Evolutionary conservation across 2,113 vertebrate genomes (phyloP), one percentile per base, ranked within the genome.

Genomic region (Glaucidium brasilianum): DNA sequence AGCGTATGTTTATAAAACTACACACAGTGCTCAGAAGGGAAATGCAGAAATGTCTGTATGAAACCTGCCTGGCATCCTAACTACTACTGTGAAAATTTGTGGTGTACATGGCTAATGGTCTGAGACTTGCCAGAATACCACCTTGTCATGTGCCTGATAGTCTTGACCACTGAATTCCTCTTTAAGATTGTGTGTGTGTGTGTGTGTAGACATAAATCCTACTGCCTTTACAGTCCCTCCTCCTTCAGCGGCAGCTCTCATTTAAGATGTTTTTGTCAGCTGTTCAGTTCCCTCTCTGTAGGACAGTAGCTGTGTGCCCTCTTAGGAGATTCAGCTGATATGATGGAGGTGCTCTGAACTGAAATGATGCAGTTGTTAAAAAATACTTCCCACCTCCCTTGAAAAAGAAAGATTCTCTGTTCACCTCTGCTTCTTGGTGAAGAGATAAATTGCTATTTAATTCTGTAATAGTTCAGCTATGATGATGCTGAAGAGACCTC

Each of bases 1-100:
- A 90, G 77, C 41, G 2, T 82, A 8, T 91, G 82, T 94, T 97
- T 94, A 37, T 97, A 79, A 75, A 97, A 87, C 79, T 87, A 20
- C 60, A 29, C 45, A 60, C 69, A 87, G 73, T 91, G 90, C 62
- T 92, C 77, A 82, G 85, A 92, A 93, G 52, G 73, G 84, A 94
- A 93, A 66, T 90, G 82, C 75, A 60, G 58, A 79, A 89, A 52
- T 82, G 66, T 79, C 62, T 82, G 21, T 75, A 15, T 93, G 90
- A 96, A 94, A 84, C 69, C 77, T 93, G 81, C 77, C 81, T 87
- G 87, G 77, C 85, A 88, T 93, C 69, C 43, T 75, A 29, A 78
- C 77, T 41, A 34, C 73, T 87, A 6, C 87, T 82, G 66, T 81
- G 84, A 68, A 82, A 85, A 82, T 74, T 74, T 12, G 0, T 59